Evolutionary conservation across 2,888 invertebrate species (phyloP), one percentile per base, ranked within the genome.

Genomic region (Halictus quadricinctus): DNA sequence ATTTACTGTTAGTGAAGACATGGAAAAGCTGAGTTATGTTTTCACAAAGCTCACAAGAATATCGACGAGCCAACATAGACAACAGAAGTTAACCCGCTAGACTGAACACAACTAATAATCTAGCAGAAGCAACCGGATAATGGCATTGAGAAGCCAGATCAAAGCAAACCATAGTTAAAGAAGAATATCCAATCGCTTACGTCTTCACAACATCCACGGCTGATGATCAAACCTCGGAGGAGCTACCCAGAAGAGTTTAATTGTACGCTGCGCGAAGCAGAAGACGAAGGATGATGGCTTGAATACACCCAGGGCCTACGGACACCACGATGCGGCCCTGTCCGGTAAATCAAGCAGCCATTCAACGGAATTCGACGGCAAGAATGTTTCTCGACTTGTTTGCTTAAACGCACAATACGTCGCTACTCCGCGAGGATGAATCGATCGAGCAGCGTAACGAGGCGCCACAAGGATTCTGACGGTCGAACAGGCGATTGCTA

Each of bases 291-390:
- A n/a, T 15, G 64, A 64, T 64, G 29, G 64, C 15, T 13, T 29
- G 64, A 64, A 13, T 64, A 25, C 2, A 29, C 15, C 64, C 25
- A 64, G 64, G 25, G 54, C 54, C 54, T 54, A 10, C 54, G 4
- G n/a, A 54, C n/a, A 54, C 54, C n/a, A 54, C 54, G 54, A 60
- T 1, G 13, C 66, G 10, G 10, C 41, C 21, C 10, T 36, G 43
- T 77, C 29, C 78, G 80, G 81, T 81, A 79, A 90, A 90, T 90
- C 88, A 90, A 90, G 88, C 86, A 83, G 70, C 89, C 87, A 89
- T 90, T 90, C 88, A 90, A 81, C 81, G 83, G 86, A 84, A 88
- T 87, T 86, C 87, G 85, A 84, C 76, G 79, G 29, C 21, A 81
- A 78, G 87, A 86, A 88, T 87, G 87, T 88, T 88, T 83, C 88